A percentile compares a stretch with the other conserved stretches of the same genome.
Conservation (phyloP, 2,797 vertebrate genomes). For the Holocentrus rufus region DNA sequence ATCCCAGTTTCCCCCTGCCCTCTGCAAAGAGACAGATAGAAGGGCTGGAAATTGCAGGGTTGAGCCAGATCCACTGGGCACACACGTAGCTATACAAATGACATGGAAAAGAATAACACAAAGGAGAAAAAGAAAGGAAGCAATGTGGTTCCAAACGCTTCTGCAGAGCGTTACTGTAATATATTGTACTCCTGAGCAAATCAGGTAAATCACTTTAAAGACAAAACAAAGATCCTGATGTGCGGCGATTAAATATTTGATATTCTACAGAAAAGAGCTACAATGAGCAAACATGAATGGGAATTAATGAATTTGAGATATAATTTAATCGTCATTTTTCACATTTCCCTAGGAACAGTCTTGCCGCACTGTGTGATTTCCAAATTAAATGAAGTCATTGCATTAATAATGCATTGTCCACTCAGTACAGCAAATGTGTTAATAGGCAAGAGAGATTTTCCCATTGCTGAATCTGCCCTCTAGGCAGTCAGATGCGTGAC, state of each 20-base stretch:
- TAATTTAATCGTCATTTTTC: slow-evolving; percentile 73
- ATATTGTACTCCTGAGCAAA: slow-evolving; percentile 1
- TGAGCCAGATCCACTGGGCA: slow-evolving; percentile 13
- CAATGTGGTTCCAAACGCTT: background rate
- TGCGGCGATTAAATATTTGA: slow-evolving; percentile 50
- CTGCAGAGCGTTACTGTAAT: slow-evolving; percentile 5
- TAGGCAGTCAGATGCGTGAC: slow-evolving; percentile 40
- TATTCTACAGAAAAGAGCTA: slow-evolving; percentile 37
- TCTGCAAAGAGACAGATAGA: slow-evolving; percentile 45
- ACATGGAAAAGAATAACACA: background rate
- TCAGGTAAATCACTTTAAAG: slow-evolving; percentile 41
- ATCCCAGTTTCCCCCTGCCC: slow-evolving; percentile 43
- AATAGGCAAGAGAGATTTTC: slow-evolving; percentile 53
- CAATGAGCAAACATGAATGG: slow-evolving; percentile 52
- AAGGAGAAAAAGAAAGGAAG: slow-evolving; percentile 9
- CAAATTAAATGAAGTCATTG: slow-evolving; percentile 72
- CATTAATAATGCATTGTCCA: slow-evolving; percentile 78
- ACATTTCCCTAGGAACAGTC: slow-evolving; percentile 60
- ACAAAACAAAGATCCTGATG: slow-evolving; percentile 42
- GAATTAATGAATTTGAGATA: slow-evolving; percentile 63
- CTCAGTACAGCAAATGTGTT: slow-evolving; percentile 71
- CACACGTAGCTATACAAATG: slow-evolving; percentile 3
- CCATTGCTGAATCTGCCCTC: slow-evolving; percentile 40
- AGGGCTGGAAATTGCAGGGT: slow-evolving; percentile 32
- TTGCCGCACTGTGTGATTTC: slow-evolving; percentile 66